A percentile compares a stretch with the other conserved stretches of the same genome.
Evolutionary conservation across 2,113 vertebrate species (phyloP).

Genomic region (Stegastes partitus): DNA sequence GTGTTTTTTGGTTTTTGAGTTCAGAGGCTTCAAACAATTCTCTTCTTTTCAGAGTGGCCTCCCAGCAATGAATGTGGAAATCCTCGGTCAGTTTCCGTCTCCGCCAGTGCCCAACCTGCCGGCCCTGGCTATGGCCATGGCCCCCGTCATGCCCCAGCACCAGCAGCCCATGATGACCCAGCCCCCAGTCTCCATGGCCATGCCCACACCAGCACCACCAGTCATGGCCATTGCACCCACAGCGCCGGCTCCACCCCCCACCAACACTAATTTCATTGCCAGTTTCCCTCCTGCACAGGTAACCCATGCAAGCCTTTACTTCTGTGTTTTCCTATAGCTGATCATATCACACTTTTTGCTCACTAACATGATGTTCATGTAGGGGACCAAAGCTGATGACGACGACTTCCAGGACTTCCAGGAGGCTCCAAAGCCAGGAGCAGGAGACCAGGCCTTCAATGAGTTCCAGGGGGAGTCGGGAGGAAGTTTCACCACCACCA

Average conservation of each 20-base stretch:
- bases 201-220: slow-evolving; percentile 83
- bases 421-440: slow-evolving; percentile 93
- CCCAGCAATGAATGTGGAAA: slow-evolving; percentile 91
- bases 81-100: slow-evolving; percentile 92
- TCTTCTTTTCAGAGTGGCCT: slow-evolving; percentile 89
- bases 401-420: slow-evolving; percentile 99
- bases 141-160: slow-evolving; percentile 86
- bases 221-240: slow-evolving; percentile 66
- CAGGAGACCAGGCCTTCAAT: slow-evolving; percentile 90
- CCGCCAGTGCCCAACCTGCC: slow-evolving; percentile 94
- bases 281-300: slow-evolving; percentile 84
- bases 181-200: slow-evolving; percentile 83
- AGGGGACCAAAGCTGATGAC: slow-evolving; percentile 92
- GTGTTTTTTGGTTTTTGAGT: neutral
- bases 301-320: neutral
- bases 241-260: slow-evolving; percentile 63
- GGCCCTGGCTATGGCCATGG: slow-evolving; percentile 88
- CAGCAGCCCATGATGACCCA: slow-evolving; percentile 87
- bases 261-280: slow-evolving; percentile 83
- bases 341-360: neutral
- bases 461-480: slow-evolving; percentile 91
- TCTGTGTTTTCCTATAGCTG: neutral
- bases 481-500: slow-evolving; percentile 82
- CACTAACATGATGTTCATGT: slow-evolving; percentile 10
- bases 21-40: neutral